Percentiles rank a stretch among this genome's conserved stretches.
Conservation (phyloP, 2,113 vertebrate species). For the Pomatostomus ruficeps region DNA sequence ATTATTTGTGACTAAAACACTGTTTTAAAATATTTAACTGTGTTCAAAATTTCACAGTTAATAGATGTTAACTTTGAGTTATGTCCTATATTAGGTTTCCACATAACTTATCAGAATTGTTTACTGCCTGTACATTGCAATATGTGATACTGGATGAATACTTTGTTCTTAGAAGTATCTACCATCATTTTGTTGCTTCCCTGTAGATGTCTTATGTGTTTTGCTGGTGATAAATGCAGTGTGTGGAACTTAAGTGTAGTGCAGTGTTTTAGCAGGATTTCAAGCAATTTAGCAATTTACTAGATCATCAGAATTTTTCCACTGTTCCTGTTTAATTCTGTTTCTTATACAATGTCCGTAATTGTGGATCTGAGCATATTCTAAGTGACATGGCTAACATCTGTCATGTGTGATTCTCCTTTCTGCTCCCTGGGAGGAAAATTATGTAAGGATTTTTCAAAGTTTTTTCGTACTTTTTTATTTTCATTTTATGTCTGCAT, state of each 20-base stretch:
- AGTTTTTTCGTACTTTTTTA: slow-evolving; percentile 34
- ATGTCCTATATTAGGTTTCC: background rate
- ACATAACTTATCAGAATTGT: background rate
- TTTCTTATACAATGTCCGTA: slow-evolving; percentile 29
- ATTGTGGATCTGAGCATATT: slow-evolving; percentile 54
- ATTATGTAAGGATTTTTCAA: slow-evolving; percentile 64
- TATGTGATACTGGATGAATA: background rate
- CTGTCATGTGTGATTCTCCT: slow-evolving; percentile 68
- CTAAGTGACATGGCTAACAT: slow-evolving; percentile 66
- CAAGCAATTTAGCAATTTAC: background rate
- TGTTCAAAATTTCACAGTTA: background rate
- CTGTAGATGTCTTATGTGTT: background rate
- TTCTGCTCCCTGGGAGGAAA: slow-evolving; percentile 70
- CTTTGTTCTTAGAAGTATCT: background rate
- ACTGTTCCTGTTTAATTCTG: slow-evolving; percentile 32
- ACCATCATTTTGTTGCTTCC: background rate
- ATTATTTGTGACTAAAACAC: background rate
- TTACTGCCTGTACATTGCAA: background rate
- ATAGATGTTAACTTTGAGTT: background rate
- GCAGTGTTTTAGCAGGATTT: background rate
- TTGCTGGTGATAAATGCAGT: background rate
- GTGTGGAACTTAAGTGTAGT: background rate
- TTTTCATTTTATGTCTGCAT: slow-evolving; percentile 49
- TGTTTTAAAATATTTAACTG: background rate
- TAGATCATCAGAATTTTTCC: background rate